Conservation (phyloP, 2,113 vertebrate species). For the Paradisaea rubra region DNA sequence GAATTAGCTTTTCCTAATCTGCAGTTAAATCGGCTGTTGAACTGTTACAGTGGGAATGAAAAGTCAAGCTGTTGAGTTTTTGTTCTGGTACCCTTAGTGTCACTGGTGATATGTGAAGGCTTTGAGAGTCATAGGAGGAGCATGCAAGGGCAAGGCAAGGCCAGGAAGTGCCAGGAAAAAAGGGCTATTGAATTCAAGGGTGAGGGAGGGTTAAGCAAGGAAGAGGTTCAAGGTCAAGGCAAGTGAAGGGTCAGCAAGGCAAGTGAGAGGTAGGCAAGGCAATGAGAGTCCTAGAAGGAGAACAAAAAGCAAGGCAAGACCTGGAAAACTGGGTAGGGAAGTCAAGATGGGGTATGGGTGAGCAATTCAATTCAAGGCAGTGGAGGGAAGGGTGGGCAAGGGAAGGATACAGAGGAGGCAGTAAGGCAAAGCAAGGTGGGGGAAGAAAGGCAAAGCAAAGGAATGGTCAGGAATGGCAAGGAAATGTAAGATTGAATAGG, state of each 20-base stretch:
- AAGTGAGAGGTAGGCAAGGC: not conserved
- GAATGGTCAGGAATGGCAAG: not conserved
- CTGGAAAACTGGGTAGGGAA: not conserved
- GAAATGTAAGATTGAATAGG: not conserved
- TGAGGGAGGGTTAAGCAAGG: not conserved
- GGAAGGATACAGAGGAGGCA: not conserved
- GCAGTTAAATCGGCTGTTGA: not conserved
- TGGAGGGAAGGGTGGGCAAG: not conserved
- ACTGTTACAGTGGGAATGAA: not conserved
- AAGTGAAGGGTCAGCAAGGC: not conserved
- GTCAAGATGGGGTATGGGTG: not conserved
- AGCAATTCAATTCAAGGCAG: not conserved
- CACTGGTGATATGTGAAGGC: not conserved
- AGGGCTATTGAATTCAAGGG: not conserved
- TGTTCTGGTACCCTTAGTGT: not conserved
- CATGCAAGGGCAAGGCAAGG: not conserved
- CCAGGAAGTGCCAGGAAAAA: not conserved
- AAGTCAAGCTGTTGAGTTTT: not conserved
- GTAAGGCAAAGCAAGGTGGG: not conserved
- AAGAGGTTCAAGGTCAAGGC: not conserved
- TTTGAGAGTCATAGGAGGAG: not conserved
- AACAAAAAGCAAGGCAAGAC: not conserved
- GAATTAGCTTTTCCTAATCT: not conserved
- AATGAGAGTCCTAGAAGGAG: not conserved
- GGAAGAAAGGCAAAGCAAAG: not conserved